These are phyloP conservation scores for Brachyptera risi DNA, from an alignment of 2,888 invertebrate species.

Conservation along the genomic window DNA sequence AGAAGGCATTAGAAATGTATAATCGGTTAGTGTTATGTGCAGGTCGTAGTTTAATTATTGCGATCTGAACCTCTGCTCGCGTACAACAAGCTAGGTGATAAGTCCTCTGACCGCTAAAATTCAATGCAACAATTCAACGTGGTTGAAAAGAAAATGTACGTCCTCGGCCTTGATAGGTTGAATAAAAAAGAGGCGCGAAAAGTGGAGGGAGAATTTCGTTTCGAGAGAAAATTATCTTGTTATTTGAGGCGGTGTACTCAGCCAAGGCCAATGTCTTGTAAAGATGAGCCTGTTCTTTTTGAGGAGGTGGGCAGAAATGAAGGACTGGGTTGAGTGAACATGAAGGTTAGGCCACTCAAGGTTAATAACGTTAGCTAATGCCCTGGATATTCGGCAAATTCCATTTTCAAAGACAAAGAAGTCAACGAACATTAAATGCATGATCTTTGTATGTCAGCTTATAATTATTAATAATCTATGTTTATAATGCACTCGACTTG, in stretches of 20 bases:
- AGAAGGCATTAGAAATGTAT: too few species aligned
- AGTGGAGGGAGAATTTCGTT: background rate
- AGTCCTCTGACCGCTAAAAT: too few species aligned
- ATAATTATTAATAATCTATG: too few species aligned
- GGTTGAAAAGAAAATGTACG: too few species aligned
- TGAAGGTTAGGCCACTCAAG: slow-evolving; percentile 12
- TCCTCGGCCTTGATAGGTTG: too few species aligned
- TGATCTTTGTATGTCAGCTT: slow-evolving; percentile 2
- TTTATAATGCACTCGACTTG: too few species aligned
- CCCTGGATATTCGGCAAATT: slow-evolving; percentile 4
- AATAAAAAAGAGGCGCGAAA: background rate
- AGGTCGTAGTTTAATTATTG: too few species aligned
- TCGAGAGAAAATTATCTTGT: background rate
- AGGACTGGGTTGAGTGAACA: slow-evolving; percentile 13
- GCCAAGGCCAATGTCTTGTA: slow-evolving; percentile 26
- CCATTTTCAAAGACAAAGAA: slow-evolving; percentile 13
- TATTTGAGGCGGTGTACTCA: slow-evolving; percentile 1
- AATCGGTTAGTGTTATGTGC: too few species aligned
- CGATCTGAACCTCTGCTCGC: too few species aligned
- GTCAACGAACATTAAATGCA: too few species aligned
- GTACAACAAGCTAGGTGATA: too few species aligned
- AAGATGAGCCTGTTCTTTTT: background rate
- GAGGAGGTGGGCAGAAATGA: background rate
- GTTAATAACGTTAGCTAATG: slow-evolving; percentile 1
- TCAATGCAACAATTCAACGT: too few species aligned